A percentile compares a stretch with the other conserved stretches of the same genome.
Evolutionary conservation across 1,140 invertebrate genomes (phyloP).

Genomic region (Zaprionus capensis): DNA sequence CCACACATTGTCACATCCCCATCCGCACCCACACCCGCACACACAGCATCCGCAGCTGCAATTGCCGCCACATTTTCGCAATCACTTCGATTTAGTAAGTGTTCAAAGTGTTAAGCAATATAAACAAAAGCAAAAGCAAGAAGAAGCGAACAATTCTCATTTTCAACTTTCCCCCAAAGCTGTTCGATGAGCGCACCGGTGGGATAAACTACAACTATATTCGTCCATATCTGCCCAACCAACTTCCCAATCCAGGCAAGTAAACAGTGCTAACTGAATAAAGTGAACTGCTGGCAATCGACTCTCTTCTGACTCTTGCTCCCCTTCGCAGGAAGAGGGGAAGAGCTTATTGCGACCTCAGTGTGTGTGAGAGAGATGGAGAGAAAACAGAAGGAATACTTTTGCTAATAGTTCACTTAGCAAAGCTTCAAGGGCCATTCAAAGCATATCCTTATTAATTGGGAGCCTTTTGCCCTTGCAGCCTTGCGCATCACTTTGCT

Average conservation of each 20-base stretch:
- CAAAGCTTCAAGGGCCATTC: no score
- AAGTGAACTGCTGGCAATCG: neutral
- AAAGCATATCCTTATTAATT: no score
- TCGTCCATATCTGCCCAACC: slow-evolving; percentile 75
- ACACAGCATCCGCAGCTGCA: slow-evolving; percentile 70
- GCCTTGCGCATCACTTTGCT: neutral
- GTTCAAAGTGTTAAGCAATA: neutral
- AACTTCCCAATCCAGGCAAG: slow-evolving; percentile 74
- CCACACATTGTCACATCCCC: slow-evolving; percentile 68
- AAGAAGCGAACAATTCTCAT: slow-evolving; percentile 13
- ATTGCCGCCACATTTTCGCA: slow-evolving; percentile 78
- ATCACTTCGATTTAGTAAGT: slow-evolving; percentile 78
- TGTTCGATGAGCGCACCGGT: slow-evolving; percentile 76
- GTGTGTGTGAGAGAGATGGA: neutral
- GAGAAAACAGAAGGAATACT: neutral
- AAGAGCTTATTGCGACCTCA: no score
- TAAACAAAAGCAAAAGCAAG: slow-evolving; percentile 13
- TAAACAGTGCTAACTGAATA: slow-evolving; percentile 9
- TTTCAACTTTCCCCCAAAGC: slow-evolving; percentile 43
- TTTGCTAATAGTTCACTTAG: neutral
- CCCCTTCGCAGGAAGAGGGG: neutral
- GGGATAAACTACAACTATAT: slow-evolving; percentile 80
- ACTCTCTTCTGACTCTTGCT: neutral
- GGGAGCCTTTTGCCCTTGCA: neutral
- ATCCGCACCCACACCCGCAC: slow-evolving; percentile 59